Base-by-base conservation (phyloP, 2,888 invertebrate species). In the Volucella zonaria region DNA sequence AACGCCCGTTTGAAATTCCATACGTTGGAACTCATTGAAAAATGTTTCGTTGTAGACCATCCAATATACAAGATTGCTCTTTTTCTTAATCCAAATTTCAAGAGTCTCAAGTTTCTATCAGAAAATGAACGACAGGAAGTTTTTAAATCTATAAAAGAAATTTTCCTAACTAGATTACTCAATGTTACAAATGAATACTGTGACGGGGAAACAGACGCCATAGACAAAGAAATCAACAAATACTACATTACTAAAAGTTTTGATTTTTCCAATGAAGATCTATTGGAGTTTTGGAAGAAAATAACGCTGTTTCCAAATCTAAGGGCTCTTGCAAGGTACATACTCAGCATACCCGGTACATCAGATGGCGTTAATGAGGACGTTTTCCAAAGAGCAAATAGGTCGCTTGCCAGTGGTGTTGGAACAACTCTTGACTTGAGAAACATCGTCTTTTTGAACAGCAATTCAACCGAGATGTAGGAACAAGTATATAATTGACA, bases 41-140 rank as follows among this genome's bases (percentile, higher is more conserved):
- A 47, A 10, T 51, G 45, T 9, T 70, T 81, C 23, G 18, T 59
- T 8, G 40, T 81, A 11, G 76, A 81, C 45, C 58, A 81, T 47
- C 58, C 64, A n/a, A 76, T 81, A n/a, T 81, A 81, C 31, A 81
- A 81, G 64, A 81, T 81, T 66, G 81, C 81, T n/a, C 58, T 81
- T 23, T 81, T 81, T 40, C 70, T 81, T 1, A 81, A 81, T 70
- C 81, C 81, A 9, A 81, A 81, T n/a, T 81, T 81, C 6, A 81
- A 81, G 23, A 81, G 64, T 42, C 76, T 81, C 1, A 81, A 81
- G 66, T 70, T 81, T n/a, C 40, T 81, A 10, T 70, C 81, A 3
- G 81, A 81, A 1, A 45, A 12, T 8, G 81, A 81, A 15, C 76
- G 81, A 3, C 68, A 70, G 38, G 76, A 76, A 15, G 81, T 81